Evolutionary conservation across 2,888 invertebrate genomes (phyloP).

Genomic region (Patella ulyssiponensis): DNA sequence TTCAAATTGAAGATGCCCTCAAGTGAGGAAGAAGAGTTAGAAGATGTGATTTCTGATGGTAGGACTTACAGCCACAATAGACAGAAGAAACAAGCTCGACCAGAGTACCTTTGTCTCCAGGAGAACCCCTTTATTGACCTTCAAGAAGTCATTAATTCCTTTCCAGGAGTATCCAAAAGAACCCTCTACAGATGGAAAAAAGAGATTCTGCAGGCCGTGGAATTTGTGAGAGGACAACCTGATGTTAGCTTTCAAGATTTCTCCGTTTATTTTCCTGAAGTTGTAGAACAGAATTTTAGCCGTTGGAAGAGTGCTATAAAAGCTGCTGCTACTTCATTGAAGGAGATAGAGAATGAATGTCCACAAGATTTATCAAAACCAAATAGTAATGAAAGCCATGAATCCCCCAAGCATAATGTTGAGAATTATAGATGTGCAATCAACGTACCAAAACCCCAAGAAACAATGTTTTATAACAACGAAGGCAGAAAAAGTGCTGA

Average conservation of each 20-base stretch:
- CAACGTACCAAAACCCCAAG: neutral
- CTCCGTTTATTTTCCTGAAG: slow-evolving; percentile 35
- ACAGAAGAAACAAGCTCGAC: slow-evolving; percentile 19
- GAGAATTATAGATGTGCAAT: neutral
- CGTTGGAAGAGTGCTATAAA: slow-evolving; percentile 30
- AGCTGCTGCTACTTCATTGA: neutral
- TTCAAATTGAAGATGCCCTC: neutral
- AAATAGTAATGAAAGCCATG: neutral
- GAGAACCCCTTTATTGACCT: slow-evolving; percentile 23
- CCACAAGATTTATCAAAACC: neutral
- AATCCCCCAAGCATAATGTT: neutral
- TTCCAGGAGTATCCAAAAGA: slow-evolving; percentile 22
- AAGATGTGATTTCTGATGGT: neutral
- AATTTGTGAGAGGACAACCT: slow-evolving; percentile 33
- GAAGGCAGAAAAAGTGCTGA: slow-evolving; percentile 14
- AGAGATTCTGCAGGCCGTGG: slow-evolving; percentile 37
- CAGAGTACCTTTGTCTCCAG: slow-evolving; percentile 18
- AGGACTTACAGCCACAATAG: neutral
- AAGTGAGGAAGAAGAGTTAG: neutral
- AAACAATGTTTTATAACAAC: neutral
- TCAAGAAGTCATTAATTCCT: slow-evolving; percentile 11
- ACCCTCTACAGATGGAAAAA: slow-evolving; percentile 25
- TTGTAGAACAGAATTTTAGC: slow-evolving; percentile 38
- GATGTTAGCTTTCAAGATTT: slow-evolving; percentile 33
- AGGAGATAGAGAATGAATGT: neutral